Conservation (phyloP, 2,113 vertebrate genomes). For the Polypterus senegalus region DNA sequence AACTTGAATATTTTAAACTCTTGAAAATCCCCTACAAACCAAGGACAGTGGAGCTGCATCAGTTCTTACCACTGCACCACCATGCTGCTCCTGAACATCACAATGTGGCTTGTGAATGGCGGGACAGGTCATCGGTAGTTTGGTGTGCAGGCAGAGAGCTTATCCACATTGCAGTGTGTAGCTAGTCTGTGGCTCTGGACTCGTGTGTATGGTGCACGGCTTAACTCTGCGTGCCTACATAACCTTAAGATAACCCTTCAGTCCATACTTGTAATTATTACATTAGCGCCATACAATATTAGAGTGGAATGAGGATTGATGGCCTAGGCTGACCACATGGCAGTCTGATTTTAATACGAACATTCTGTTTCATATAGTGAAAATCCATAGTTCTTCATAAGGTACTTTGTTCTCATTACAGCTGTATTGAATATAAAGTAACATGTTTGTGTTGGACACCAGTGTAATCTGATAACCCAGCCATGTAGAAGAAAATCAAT, state of each 20-base stretch:
- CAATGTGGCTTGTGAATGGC: too few relatives aligned
- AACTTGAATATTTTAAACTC: too few relatives aligned
- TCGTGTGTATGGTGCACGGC: too few relatives aligned
- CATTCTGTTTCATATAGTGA: constrained; percentile 50
- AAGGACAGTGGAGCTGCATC: too few relatives aligned
- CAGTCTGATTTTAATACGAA: constrained; percentile 52
- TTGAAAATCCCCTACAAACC: too few relatives aligned
- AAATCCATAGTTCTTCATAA: constrained; percentile 69
- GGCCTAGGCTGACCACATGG: constrained; percentile 47
- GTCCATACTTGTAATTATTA: constrained; percentile 62
- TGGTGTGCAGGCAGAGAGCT: too few relatives aligned
- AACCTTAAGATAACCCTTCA: constrained; percentile 23
- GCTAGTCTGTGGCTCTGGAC: neutral
- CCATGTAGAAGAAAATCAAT: constrained; percentile 60
- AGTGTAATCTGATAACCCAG: constrained; percentile 60
- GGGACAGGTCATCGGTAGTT: too few relatives aligned
- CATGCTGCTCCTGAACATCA: too few relatives aligned
- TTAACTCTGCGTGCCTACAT: constrained; percentile 30
- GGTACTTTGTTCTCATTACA: constrained; percentile 90
- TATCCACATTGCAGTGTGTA: neutral
- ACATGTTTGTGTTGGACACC: constrained; percentile 61
- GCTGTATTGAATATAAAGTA: constrained; percentile 68
- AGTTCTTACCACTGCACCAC: too few relatives aligned
- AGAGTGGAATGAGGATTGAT: constrained; percentile 71
- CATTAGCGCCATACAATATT: constrained; percentile 60